Evolutionary conservation across 1,140 invertebrate genomes (phyloP).

Genomic region (Epicauta chinensis): DNA sequence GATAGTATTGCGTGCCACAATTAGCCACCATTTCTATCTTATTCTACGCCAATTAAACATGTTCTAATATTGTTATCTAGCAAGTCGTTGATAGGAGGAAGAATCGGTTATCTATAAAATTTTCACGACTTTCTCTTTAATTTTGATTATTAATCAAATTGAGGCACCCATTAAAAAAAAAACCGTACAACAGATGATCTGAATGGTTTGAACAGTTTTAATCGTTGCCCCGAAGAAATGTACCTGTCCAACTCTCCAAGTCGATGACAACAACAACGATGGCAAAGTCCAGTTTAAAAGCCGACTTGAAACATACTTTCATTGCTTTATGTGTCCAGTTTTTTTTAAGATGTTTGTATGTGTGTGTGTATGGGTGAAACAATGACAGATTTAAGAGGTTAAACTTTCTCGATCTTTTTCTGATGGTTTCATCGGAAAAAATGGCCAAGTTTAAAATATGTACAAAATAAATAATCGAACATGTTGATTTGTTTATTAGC

Average conservation of each 20-base stretch:
- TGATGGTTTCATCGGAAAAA: no score
- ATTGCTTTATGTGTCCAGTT: constrained; percentile 9
- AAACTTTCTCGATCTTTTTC: constrained; percentile 17
- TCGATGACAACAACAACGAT: no score
- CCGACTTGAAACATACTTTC: constrained; percentile 6
- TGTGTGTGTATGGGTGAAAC: neutral
- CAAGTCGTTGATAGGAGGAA: neutral
- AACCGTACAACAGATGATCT: no score
- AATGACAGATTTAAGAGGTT: constrained; percentile 14
- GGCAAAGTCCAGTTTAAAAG: no score
- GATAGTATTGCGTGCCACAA: constrained; percentile 18
- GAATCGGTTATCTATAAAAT: no score
- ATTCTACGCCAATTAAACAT: constrained; percentile 20
- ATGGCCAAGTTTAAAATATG: no score
- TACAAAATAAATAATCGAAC: no score
- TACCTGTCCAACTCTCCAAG: no score
- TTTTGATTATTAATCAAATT: no score
- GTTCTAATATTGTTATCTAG: neutral
- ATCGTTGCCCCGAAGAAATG: neutral
- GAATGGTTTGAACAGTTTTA: neutral
- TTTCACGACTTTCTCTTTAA: no score
- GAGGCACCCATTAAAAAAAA: no score
- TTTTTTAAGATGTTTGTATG: neutral
- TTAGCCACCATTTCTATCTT: constrained; percentile 16
- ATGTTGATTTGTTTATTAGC: constrained; percentile 12